Evolutionary conservation across 2,888 invertebrate genomes (phyloP), one percentile per base, ranked within the genome.

Genomic region (Lasioglossum marginatum): DNA sequence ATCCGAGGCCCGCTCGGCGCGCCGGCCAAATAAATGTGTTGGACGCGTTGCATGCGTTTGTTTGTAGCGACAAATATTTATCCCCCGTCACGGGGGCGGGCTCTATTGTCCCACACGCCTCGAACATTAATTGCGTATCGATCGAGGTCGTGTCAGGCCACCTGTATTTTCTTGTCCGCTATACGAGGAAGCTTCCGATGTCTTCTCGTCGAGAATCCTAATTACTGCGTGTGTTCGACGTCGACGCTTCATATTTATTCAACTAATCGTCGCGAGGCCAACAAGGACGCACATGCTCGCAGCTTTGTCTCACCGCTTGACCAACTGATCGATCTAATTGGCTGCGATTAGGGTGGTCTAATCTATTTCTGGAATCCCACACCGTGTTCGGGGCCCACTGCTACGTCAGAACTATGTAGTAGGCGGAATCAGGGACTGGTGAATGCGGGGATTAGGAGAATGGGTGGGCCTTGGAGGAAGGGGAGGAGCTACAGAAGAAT

Each of bases 61-160:
- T 52, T 68, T 68, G 16, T 16, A 31, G 34, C 34, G 79, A 70
- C 82, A 82, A 82, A 82, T 82, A 79, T 82, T 82, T 82, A 43
- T 79, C 73, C 66, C 31, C 2, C 40, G 71, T 27, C 31, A 27
- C 31, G 72, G 34, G 43, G 31, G 60, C 19, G n/a, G 70, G n/a
- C 12, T 31, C 68, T 68, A 57, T 82, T 79, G 79, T 74, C 34
- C 73, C 52, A 12, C 73, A 40, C 66, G 43, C 73, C 73, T 52
- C 68, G 34, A 45, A 45, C 79, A 68, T 79, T 82, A 82, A 82
- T 82, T 82, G 79, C 79, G 43, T 82, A 82, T 82, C 82, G 82
- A 82, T 79, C 79, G 52, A 10, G 34, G 12, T 1, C 19, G 63
- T 31, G 78, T 66, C n/a, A 48, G 40, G 48, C 63, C 68, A 43